A percentile compares a stretch with the other conserved stretches of the same genome.
These are phyloP conservation scores for Empidonax traillii DNA, from an alignment of 2,113 vertebrate genomes.

Conservation along the genomic window DNA sequence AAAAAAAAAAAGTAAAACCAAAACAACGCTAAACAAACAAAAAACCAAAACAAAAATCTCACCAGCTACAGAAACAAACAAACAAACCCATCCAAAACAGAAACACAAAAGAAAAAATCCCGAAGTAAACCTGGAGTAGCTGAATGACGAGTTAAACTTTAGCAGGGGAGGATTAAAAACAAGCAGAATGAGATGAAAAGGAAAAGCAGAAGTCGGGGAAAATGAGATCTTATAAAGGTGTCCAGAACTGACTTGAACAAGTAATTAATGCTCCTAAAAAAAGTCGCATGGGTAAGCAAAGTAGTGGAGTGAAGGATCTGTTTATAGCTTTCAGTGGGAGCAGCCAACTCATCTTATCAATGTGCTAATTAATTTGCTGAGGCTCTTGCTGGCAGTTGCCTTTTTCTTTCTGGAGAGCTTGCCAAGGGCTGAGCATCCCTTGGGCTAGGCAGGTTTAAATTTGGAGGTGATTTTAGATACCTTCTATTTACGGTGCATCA, in stretches of 20 bases:
- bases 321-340: constrained; percentile 32
- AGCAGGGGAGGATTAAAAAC: neutral
- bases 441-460: neutral
- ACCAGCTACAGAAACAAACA: neutral
- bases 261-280: neutral
- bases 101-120: neutral
- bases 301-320: neutral
- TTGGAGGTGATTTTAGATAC: neutral
- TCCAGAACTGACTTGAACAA: neutral
- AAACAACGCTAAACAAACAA: neutral
- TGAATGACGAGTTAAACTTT: neutral
- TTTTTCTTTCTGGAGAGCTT: neutral
- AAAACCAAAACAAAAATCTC: neutral
- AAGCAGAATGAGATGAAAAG: neutral
- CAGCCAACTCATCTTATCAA: neutral
- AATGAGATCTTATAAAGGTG: neutral
- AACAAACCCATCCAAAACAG: neutral
- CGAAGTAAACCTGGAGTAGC: neutral
- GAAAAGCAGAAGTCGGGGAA: neutral
- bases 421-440: neutral
- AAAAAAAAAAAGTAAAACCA: neutral
- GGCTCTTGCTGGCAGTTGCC: neutral
- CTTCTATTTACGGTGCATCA: neutral
- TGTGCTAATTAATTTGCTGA: neutral
- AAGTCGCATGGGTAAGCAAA: neutral